Base-by-base conservation (phyloP, 2,113 vertebrate species). In the Melanerpes aurifrons region DNA sequence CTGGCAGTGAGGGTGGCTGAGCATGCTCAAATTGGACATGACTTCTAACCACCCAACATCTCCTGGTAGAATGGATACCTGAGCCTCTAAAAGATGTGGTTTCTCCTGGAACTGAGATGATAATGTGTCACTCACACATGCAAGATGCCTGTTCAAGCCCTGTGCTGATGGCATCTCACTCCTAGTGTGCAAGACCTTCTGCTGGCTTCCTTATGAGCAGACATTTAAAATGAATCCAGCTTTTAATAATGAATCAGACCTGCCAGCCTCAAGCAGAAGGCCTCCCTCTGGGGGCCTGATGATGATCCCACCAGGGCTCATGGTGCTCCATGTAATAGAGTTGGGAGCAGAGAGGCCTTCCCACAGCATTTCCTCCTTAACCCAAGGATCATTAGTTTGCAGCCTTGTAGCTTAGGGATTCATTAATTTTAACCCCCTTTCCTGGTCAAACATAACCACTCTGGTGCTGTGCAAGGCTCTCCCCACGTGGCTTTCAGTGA, bases 401-500 rank as follows among this genome's bases (percentile, higher is more conserved):
- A 70, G 68, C 54, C 43, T 31, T 37, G 22, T 50, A 57, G 29
- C 13, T 91, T 70, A 48, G 32, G n/a, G 40, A 62, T 80, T 79
- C 22, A 66, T 66, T 53, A 64, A 48, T 59, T 90, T 48, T 43
- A 59, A 74, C 28, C 13, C 18, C 32, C 15, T 83, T 74, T 66
- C 24, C 73, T 37, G 45, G 45, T 68, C 57, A 74, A 73, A 83
- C 21, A 21, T 37, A 74, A 28, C 43, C 16, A 8, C 58, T 74
- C 24, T 15, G 43, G 45, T 24, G n/a, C 50, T 53, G 18, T 28
- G 28, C n/a, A 54, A 67, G 45, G 37, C 14, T 77, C 6, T 77
- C 15, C 57, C 57, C 4, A 2, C 0, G 1, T 54, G 32, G 12
- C 11, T 69, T 2, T n/a, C 19, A 3, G 2, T 0, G 2, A 32